Evolutionary conservation across 2,113 vertebrate genomes (phyloP), one percentile per base, ranked within the genome.

Genomic region (Cyprinodon brontotheroides): DNA sequence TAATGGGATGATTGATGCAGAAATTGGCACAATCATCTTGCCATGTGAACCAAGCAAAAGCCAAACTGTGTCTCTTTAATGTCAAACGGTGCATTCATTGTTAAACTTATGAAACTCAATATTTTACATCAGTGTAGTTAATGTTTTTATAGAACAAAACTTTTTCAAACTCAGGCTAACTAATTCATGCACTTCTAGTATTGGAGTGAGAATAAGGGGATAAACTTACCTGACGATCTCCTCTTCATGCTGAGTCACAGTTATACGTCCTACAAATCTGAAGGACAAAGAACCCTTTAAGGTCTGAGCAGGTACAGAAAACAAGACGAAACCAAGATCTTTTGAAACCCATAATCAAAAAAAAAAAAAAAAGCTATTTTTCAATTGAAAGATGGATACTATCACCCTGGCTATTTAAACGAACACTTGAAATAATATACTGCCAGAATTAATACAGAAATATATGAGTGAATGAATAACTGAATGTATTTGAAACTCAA

Each of bases 251-350:
- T 97, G 95, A 79, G 91, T 96, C 88, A 99, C 74, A 10, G 95
- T 97, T 86, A 99, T 96, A 87, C 97, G 94, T 74, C 97, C 98
- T 75, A 98, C 96, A 92, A 98, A 99, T 92, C 98, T 99, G 83
- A 37, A 75, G 91, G 66, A 74, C 12, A 59, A 72, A 86, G 66
- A 86, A 22, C 38, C 5, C 12, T 20, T 40, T 64, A 8, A 64
- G 43, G n/a, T 39, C 3, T 3, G 50, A 57, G 7, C 17, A n/a
- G 29, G 10, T 29, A 40, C 36, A 9, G 22, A 29, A 36, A 8
- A 70, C 39, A 53, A 29, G n/a, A 37, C 4, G 4, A 57, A 60
- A 38, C 38, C 17, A 14, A 50, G 11, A 10, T 22, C 20, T 45
- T 13, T 11, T n/a, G 20, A 65, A 29, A 29, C 29, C 29, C 29